These are phyloP conservation scores for Linurgus olivaceus DNA, from an alignment of 2,797 vertebrate genomes.

Conservation along the genomic window DNA sequence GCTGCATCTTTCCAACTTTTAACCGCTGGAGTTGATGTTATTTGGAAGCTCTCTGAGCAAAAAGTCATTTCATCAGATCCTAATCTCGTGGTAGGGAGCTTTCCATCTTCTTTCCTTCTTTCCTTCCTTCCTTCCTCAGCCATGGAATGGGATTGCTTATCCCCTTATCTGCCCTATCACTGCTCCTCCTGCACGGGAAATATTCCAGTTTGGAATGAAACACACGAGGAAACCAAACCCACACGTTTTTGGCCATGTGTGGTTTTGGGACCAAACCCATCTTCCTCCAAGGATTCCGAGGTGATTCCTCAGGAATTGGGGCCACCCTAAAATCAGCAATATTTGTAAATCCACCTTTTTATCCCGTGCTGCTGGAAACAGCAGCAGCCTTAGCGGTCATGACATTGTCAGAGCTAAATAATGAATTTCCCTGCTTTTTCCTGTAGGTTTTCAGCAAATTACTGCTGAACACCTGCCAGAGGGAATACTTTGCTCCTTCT, in stretches of 20 bases:
- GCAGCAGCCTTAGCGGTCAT: not conserved
- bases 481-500: conserved; percentile 15
- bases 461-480: conserved; percentile 46
- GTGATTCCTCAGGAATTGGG: not conserved
- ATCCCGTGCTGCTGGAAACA: not conserved
- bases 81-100: not conserved
- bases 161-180: not conserved
- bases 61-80: not conserved
- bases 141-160: not conserved
- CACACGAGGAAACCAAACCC: not conserved
- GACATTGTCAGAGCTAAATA: conserved; percentile 43
- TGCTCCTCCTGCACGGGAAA: not conserved
- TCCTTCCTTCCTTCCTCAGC: not conserved
- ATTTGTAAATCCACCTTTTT: not conserved
- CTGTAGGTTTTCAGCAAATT: conserved; percentile 1
- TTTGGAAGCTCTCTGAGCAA: not conserved
- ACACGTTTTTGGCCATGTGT: fast-evolving
- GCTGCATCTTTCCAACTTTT: not conserved
- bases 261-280: fast-evolving
- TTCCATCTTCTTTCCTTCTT: not conserved
- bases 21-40: not conserved
- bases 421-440: not conserved
- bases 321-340: not conserved
- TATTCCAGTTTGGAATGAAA: not conserved
- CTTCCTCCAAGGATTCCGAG: fast-evolving